Percentiles rank a stretch among this genome's conserved stretches.
These are phyloP conservation scores for Oreotrochilus melanogaster DNA, from an alignment of 2,113 vertebrate genomes.

Conservation along the genomic window DNA sequence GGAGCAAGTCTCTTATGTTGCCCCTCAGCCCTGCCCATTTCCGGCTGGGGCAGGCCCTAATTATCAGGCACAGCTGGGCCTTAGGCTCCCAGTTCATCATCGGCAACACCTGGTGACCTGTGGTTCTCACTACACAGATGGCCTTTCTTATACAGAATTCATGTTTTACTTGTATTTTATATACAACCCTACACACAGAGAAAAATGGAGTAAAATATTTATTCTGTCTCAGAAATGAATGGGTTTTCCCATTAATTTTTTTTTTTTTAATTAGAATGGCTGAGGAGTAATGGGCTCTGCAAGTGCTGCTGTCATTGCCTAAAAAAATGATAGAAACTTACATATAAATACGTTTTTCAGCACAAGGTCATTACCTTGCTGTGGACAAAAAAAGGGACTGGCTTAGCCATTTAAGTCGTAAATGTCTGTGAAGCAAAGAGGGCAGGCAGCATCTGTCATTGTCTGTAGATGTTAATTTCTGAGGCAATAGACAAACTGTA, in stretches of 20 bases:
- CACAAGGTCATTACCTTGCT: not conserved
- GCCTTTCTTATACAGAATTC: not conserved
- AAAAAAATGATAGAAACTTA: too few relatives aligned
- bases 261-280: not conserved
- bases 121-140: too few relatives aligned
- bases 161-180: not conserved
- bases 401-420: not conserved
- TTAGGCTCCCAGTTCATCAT: too few relatives aligned
- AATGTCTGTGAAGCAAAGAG: not conserved
- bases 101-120: too few relatives aligned
- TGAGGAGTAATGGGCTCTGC: not conserved
- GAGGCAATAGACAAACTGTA: not conserved
- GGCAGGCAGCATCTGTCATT: not conserved
- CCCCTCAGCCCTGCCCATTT: too few relatives aligned
- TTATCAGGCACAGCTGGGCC: too few relatives aligned
- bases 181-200: not conserved
- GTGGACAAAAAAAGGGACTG: not conserved
- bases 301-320: too few relatives aligned
- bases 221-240: not conserved
- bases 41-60: too few relatives aligned
- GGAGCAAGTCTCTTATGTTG: too few relatives aligned
- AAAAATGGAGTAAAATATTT: not conserved
- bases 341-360: not conserved
- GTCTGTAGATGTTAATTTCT: not conserved
- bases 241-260: not conserved